These are phyloP conservation scores for Galemys pyrenaicus DNA, from an alignment of 2,113 vertebrate genomes.

Conservation along the genomic window DNA sequence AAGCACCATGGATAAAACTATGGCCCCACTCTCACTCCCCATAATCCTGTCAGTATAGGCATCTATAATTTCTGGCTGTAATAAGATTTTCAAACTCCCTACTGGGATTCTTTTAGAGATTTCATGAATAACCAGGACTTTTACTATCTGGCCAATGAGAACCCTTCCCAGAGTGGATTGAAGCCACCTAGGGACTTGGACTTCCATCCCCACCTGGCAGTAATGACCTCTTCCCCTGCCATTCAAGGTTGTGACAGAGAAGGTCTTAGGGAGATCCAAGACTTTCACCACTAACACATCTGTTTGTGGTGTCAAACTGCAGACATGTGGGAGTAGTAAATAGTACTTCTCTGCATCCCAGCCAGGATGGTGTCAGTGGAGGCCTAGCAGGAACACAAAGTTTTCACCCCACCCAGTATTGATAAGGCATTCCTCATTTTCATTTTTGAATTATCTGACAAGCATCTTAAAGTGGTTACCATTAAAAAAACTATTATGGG, in stretches of 20 bases:
- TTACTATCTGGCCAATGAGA: background rate
- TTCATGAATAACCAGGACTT: background rate
- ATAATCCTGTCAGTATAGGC: background rate
- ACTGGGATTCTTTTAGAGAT: background rate
- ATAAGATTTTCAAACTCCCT: background rate
- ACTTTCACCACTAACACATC: background rate
- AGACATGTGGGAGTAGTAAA: background rate
- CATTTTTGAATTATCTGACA: background rate
- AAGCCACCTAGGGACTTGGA: background rate
- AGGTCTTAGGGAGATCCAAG: background rate
- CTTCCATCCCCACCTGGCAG: background rate
- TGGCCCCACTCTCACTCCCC: background rate
- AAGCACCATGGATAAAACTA: background rate
- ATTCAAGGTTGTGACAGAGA: background rate
- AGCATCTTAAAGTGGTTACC: background rate
- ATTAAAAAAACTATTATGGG: background rate
- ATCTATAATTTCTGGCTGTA: background rate
- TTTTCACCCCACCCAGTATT: too few relatives aligned
- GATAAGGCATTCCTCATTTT: background rate
- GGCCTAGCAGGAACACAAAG: background rate
- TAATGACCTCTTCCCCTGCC: background rate
- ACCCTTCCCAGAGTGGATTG: background rate
- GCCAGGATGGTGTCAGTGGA: background rate
- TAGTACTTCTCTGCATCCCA: background rate
- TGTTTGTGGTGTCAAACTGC: background rate